Conservation (phyloP, 2,797 vertebrate genomes). For the Poecilia gillii region DNA sequence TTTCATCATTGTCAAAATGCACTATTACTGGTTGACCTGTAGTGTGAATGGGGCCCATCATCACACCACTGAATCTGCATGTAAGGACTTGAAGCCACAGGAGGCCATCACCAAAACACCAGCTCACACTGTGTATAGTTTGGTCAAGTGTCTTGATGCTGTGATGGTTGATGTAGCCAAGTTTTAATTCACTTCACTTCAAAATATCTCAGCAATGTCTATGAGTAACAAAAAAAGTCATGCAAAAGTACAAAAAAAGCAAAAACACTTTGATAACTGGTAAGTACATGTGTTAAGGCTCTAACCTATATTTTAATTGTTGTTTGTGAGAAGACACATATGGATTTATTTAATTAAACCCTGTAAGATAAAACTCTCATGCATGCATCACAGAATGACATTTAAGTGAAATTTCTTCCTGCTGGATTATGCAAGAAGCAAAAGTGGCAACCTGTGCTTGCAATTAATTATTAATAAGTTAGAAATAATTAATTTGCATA, state of each 20-base stretch:
- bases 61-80: constrained; percentile 93
- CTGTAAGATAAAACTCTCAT: constrained; percentile 3
- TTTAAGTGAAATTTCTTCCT: constrained; percentile 3
- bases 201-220: constrained; percentile 40
- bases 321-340: constrained; percentile 3
- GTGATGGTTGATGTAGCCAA: constrained; percentile 76
- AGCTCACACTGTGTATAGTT: constrained; percentile 59
- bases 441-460: constrained; percentile 19
- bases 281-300: background rate
- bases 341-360: background rate
- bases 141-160: constrained; percentile 64
- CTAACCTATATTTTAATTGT: background rate
- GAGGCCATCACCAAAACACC: constrained; percentile 72
- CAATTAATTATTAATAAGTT: constrained; percentile 35
- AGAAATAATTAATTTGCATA: background rate
- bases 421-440: constrained; percentile 14
- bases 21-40: constrained; percentile 50
- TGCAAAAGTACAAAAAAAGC: constrained; percentile 30
- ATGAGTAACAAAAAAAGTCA: constrained; percentile 45
- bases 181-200: constrained; percentile 77
- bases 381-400: background rate
- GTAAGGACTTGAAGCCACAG: constrained; percentile 83
- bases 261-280: background rate
- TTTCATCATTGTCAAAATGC: constrained; percentile 12
- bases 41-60: constrained; percentile 82